Evolutionary conservation across 2,888 invertebrate species (phyloP), one percentile per base, ranked within the genome.

Genomic region (Ormyrus nitidulus): DNA sequence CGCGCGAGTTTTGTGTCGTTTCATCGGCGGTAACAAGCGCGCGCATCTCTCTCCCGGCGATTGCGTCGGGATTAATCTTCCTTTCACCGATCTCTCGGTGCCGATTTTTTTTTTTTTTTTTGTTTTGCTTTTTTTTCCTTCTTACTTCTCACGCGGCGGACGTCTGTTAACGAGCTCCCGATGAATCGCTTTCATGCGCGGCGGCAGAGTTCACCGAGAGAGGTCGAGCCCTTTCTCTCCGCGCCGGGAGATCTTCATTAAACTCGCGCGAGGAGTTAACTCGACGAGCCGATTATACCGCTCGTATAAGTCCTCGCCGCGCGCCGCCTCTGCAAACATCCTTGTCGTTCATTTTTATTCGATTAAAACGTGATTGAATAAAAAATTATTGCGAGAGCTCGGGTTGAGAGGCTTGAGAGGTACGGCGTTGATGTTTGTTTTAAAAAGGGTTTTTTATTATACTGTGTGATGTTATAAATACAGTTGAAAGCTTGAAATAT

Each of bases 51-150:
- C 13, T 11, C n/a, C 6, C 11, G n/a, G 6, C 34, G 84, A 85
- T 87, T 86, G 84, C 83, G 79, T 77, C 68, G 71, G 83, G 85
- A 87, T 87, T 86, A 84, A 87, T 86, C 83, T 85, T 83, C 82
- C 82, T 83, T 85, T 82, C 80, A 71, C 83, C 84, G 83, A 81
- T 80, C 79, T 19, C 11, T 34, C 34, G 34, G 34, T 34, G 34
- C 34, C 11, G 49, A 56, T 19, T n/a, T 82, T 82, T 81, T 79
- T 82, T 10, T n/a, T 82, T 82, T 81, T 79, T 82, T 56, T 7
- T 6, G 1, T 10, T 59, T 7, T 51, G 19, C 6, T 11, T 19
- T 49, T 49, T 11, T 19, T 51, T 61, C 4, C 4, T 62, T 56
- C 82, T 84, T 81, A 74, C 79, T 83, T 81, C 78, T 54, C 54